phyloP scores from a whole-genome alignment of 2,797 vertebrate species.

The Coluber constrictor region DNA sequence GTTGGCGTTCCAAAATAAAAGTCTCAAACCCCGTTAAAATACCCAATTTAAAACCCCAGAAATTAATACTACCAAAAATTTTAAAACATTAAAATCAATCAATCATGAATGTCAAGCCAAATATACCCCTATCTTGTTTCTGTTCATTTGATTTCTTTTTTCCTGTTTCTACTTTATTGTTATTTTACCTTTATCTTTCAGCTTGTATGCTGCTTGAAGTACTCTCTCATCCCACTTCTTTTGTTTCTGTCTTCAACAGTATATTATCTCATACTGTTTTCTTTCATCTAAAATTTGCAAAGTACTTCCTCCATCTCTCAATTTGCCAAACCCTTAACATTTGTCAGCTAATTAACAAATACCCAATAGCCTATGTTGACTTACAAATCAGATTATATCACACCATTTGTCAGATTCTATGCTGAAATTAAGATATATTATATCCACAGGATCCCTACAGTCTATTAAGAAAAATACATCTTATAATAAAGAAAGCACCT shows the following conservation, averaged over 20 bases:
- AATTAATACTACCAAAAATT: too few species aligned
- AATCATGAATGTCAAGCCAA: neutral
- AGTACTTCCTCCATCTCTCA: neutral
- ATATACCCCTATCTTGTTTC: neutral
- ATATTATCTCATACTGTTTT: neutral
- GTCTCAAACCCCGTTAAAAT: too few species aligned
- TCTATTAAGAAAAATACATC: neutral
- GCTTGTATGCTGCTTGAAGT: neutral
- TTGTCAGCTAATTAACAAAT: neutral
- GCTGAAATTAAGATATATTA: neutral
- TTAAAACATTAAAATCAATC: too few species aligned
- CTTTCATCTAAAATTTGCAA: neutral
- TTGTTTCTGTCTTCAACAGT: neutral
- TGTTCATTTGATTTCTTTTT: neutral
- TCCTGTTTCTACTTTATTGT: neutral
- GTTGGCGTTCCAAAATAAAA: too few species aligned
- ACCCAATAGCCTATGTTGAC: neutral
- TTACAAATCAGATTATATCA: neutral
- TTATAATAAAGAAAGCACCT: neutral
- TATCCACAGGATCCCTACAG: neutral
- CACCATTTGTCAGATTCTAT: neutral
- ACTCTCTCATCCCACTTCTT: neutral
- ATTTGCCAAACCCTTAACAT: neutral
- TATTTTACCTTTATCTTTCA: neutral
- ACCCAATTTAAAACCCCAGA: too few species aligned